Percentiles rank a stretch among this genome's conserved stretches.
phyloP scores from a whole-genome alignment of 2,113 vertebrate genomes.

The Propithecus coquereli region DNA sequence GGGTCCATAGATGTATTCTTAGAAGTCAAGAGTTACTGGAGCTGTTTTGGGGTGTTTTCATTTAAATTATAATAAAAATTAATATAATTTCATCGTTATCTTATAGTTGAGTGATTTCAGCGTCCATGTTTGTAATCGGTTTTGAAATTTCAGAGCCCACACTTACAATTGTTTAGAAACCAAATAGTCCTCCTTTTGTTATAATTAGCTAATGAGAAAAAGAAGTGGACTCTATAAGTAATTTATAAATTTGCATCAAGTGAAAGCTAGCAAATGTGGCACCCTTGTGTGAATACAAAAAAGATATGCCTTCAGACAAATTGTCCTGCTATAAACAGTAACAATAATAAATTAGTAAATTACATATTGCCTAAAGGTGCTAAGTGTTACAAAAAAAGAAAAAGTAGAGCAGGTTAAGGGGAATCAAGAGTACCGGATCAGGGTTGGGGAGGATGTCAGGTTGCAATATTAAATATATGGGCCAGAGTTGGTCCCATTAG shows the following conservation, averaged over 20 bases:
- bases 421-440: not conserved
- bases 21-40: not conserved
- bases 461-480: not conserved
- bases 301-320: not conserved
- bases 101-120: not conserved
- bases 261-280: not conserved
- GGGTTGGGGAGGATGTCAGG: not conserved
- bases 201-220: not conserved
- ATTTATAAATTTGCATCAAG: not conserved
- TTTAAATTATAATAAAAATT: conserved; percentile 9
- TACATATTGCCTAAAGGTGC: not conserved
- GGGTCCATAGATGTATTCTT: not conserved
- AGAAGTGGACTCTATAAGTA: not conserved
- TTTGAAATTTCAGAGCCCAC: not conserved
- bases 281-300: not conserved
- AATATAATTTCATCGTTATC: not conserved
- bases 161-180: not conserved
- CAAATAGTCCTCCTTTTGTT: not conserved
- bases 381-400: not conserved
- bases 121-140: not conserved
- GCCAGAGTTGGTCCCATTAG: not conserved
- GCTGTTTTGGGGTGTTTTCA: not conserved
- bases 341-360: not conserved
- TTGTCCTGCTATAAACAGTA: not conserved
- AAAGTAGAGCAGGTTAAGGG: not conserved